Percentiles rank a stretch among this genome's conserved stretches.
Conservation (phyloP, 2,797 vertebrate species). For the Rhinogobio ventralis region DNA sequence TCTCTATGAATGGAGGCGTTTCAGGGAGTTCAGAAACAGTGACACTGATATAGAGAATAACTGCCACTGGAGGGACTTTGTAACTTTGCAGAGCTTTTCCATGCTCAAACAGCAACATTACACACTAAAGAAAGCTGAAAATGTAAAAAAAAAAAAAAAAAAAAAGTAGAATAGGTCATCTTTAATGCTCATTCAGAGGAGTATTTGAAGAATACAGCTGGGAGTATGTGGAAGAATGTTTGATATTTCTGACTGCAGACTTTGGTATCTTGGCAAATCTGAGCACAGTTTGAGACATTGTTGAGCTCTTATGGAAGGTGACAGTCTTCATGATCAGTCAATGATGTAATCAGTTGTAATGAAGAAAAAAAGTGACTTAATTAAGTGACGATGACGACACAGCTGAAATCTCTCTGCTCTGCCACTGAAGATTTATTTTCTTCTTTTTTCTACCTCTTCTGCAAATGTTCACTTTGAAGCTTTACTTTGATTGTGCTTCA, state of each 20-base stretch:
- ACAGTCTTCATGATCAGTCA: background rate
- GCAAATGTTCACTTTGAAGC: slow-evolving; percentile 3
- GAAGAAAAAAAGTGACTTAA: background rate
- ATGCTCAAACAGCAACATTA: no score
- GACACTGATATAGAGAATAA: no score
- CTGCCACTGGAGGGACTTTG: no score
- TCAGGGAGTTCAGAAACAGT: no score
- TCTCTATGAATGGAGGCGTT: no score
- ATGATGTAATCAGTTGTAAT: slow-evolving; percentile 16
- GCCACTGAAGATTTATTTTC: background rate
- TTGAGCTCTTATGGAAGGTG: background rate
- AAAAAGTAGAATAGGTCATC: no score
- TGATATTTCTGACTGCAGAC: background rate
- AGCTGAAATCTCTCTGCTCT: background rate
- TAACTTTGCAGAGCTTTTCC: no score
- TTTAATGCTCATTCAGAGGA: no score
- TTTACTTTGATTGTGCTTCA: slow-evolving; percentile 1
- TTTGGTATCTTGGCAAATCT: background rate
- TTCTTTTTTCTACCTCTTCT: slow-evolving; percentile 7
- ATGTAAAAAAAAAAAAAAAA: no score
- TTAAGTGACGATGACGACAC: background rate
- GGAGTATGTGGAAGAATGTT: background rate
- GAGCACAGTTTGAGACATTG: background rate
- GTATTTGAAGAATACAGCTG: background rate
- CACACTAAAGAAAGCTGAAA: no score